Evolutionary conservation across 2,888 invertebrate species (phyloP), one percentile per base, ranked within the genome.

Genomic region (Ophioninae sp.): DNA sequence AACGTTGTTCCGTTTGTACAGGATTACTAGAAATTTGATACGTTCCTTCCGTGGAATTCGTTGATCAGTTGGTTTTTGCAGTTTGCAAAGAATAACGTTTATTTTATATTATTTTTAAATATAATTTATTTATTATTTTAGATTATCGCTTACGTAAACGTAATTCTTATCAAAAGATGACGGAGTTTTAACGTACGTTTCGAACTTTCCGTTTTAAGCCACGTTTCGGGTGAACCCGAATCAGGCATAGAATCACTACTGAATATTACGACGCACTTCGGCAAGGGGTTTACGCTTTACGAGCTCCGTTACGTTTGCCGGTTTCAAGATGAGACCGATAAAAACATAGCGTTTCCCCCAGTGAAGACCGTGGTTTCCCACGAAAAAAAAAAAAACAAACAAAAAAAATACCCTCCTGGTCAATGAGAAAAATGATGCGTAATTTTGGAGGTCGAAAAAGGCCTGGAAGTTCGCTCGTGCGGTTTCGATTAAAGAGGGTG

Each of bases 211-310:
- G 0, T 44, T 44, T 10, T 44, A 10, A 10, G 44, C 0, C 44
- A 10, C 44, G 10, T 44, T 10, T 10, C 8, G 7, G 8, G 10
- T 44, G 10, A 10, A 91, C 91, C 7, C 59, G 20, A 7, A 13
- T 59, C 20, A n/a, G 7, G 21, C 7, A 59, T n/a, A 59, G 59
- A 59, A 21, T 13, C 13, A 59, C 21, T 59, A 13, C 6, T 20
- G 59, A 59, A 59, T 59, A 7, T 59, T 59, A 59, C 59, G 17
- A 59, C 21, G 59, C 20, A 59, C 2, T 59, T n/a, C 3, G n/a
- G 59, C 21, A 59, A 13, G 20, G 59, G 59, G 17, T 59, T 59
- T 17, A 59, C 59, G 3, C 59, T n/a, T 1, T 21, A 59, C 21
- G 59, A 59, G 59, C 59, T 59, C 17, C 59, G 17, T 59, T 13